Evolutionary conservation across 1,140 invertebrate genomes (phyloP).

Genomic region (Amyelois transitella): DNA sequence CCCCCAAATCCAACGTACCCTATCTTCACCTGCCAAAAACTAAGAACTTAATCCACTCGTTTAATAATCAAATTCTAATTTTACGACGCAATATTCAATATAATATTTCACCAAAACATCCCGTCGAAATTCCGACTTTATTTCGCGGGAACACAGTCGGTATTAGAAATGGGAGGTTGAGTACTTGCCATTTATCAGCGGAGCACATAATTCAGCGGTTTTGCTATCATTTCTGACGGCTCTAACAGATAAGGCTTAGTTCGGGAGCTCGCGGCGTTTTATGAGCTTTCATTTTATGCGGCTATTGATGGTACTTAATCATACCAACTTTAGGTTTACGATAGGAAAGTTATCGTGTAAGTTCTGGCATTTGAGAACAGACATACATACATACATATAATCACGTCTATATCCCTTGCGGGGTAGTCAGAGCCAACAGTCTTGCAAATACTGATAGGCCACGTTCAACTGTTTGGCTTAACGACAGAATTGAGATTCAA

Average conservation of each 20-base stretch:
- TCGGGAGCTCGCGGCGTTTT: neutral
- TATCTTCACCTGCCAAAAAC: neutral
- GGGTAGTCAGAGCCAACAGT: too few species aligned
- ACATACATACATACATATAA: too few species aligned
- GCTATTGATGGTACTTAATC: too few species aligned
- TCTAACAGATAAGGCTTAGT: slow-evolving; percentile 13
- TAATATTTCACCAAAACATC: neutral
- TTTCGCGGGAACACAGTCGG: neutral
- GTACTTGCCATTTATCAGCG: slow-evolving; percentile 14
- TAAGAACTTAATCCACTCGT: neutral
- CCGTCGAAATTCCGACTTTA: neutral
- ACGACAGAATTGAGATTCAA: too few species aligned
- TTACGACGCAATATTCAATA: neutral
- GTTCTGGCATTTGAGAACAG: too few species aligned
- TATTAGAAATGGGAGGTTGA: neutral
- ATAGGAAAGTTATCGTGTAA: too few species aligned
- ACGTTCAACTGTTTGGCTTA: too few species aligned
- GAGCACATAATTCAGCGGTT: slow-evolving; percentile 19
- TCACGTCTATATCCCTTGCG: too few species aligned
- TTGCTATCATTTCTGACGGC: slow-evolving; percentile 10
- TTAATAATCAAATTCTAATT: neutral
- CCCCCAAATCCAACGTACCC: neutral
- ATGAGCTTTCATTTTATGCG: neutral
- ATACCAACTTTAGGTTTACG: too few species aligned
- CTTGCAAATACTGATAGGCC: too few species aligned